phyloP scores from a whole-genome alignment of 2,797 vertebrate genomes.

The Euthynnus affinis region DNA sequence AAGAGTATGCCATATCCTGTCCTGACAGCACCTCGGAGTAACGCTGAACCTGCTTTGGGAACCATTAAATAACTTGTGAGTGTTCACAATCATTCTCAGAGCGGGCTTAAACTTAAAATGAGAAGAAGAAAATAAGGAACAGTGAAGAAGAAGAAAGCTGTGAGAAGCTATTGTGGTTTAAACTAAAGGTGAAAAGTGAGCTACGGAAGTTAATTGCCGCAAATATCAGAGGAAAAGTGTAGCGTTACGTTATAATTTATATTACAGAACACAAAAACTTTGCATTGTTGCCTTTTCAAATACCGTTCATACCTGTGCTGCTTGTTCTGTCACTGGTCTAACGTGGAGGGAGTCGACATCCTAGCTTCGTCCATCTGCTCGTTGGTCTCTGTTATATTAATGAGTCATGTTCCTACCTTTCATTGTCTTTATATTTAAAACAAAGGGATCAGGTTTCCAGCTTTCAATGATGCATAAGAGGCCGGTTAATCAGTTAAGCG shows the following conservation, averaged over 20 bases:
- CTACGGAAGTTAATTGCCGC: not conserved
- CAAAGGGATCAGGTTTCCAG: conserved; percentile 54
- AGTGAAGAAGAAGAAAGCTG: too few species aligned
- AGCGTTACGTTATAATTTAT: not conserved
- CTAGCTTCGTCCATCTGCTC: conserved; percentile 31
- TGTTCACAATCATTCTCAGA: not conserved
- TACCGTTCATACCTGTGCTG: not conserved
- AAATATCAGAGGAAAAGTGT: not conserved
- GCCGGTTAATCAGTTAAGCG: conserved; percentile 27
- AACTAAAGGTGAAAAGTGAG: not conserved
- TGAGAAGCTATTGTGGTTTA: not conserved
- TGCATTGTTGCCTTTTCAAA: not conserved
- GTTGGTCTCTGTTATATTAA: conserved; percentile 47
- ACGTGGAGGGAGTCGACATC: conserved; percentile 7
- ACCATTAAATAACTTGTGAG: not conserved
- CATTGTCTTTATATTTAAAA: conserved; percentile 57
- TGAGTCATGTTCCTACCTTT: conserved; percentile 59
- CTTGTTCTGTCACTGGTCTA: conserved; percentile 7
- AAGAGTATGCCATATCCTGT: too few species aligned
- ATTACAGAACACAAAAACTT: not conserved
- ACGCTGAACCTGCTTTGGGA: too few species aligned
- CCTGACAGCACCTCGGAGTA: too few species aligned
- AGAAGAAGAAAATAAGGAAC: too few species aligned
- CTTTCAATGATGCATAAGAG: conserved; percentile 68
- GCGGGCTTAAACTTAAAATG: not conserved